Percentiles rank a stretch among this genome's conserved stretches.
These are phyloP conservation scores for Pycnomerus fuliginosus DNA, from an alignment of 2,888 invertebrate genomes.

Conservation along the genomic window DNA sequence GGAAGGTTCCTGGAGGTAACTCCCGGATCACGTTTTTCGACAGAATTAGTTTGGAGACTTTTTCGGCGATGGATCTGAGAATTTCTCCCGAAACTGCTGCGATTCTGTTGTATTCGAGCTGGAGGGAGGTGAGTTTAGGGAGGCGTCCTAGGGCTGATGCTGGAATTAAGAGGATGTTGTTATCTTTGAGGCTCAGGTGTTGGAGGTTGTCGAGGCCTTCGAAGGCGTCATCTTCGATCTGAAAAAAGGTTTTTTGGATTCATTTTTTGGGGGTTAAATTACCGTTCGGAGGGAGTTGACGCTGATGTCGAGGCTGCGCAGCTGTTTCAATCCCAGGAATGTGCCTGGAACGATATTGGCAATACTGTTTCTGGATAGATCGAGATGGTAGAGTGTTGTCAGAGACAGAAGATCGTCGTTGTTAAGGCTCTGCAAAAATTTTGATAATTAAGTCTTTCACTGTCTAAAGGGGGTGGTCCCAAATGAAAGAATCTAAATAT, in stretches of 20 bases:
- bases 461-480: slow-evolving; percentile 32
- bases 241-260: slow-evolving; percentile 34
- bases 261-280: slow-evolving; percentile 45
- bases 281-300: slow-evolving; percentile 86
- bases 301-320: slow-evolving; percentile 77
- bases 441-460: background rate
- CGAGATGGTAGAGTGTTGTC: slow-evolving; percentile 69
- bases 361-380: slow-evolving; percentile 82
- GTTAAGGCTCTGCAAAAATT: slow-evolving; percentile 68
- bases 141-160: slow-evolving; percentile 80
- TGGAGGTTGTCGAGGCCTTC: slow-evolving; percentile 77
- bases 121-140: slow-evolving; percentile 70
- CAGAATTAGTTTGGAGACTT: slow-evolving; percentile 68
- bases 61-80: slow-evolving; percentile 69
- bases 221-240: slow-evolving; percentile 88
- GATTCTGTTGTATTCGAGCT: slow-evolving; percentile 83
- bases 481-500: no score
- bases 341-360: slow-evolving; percentile 80
- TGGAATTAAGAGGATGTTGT: slow-evolving; percentile 83
- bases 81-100: slow-evolving; percentile 81
- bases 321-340: slow-evolving; percentile 70
- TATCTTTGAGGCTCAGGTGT: slow-evolving; percentile 78
- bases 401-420: slow-evolving; percentile 69
- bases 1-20: slow-evolving; percentile 77
- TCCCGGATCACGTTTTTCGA: slow-evolving; percentile 85